Base-by-base conservation (phyloP, 2,113 vertebrate species). In the Hippocampus zosterae region DNA sequence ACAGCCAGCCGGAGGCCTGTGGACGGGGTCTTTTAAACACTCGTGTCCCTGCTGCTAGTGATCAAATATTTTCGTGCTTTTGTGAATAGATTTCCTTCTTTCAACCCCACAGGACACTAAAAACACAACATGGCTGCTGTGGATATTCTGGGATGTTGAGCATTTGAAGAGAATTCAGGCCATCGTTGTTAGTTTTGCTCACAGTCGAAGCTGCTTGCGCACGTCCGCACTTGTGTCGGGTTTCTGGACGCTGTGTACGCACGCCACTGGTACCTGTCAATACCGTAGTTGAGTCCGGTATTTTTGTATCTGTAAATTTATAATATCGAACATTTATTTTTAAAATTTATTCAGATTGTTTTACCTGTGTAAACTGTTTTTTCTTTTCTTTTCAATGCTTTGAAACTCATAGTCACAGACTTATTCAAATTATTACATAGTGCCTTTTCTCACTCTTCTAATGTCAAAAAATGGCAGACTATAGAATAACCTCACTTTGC, bases 51-150 rank as follows among this genome's bases (percentile, higher is more conserved):
- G 94, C 95, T 95, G 94, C 92, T 90, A 89, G 93, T 95, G 94
- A 96, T 97, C 94, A 96, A 96, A 97, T 97, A 95, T 97, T 95
- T 96, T 95, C 92, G 92, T 93, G 94, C 94, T 96, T 96, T 95
- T 94, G 93, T 95, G 95, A 96, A 97, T 96, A 95, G 94, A 94
- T 95, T 95, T 95, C 93, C 91, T 91, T 92, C 94, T 96, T 93
- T 94, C 93, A 92, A 92, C 92, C 93, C 92, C 90, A 89, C 91
- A 94, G 93, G 93, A 93, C 92, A 93, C 87, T 92, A 92, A 83
- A 86, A 85, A 77, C 80, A 84, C 72, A 81, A 79, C 67, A 62
- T 82, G 86, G 79, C 69, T 69, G 80, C 72, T 73, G 75, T 41
- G 65, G 21, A 71, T 66, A 68, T 69, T 61, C 65, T 57, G 0